Conservation (phyloP, 1,140 invertebrate genomes). For the Drosophila ambigua region DNA sequence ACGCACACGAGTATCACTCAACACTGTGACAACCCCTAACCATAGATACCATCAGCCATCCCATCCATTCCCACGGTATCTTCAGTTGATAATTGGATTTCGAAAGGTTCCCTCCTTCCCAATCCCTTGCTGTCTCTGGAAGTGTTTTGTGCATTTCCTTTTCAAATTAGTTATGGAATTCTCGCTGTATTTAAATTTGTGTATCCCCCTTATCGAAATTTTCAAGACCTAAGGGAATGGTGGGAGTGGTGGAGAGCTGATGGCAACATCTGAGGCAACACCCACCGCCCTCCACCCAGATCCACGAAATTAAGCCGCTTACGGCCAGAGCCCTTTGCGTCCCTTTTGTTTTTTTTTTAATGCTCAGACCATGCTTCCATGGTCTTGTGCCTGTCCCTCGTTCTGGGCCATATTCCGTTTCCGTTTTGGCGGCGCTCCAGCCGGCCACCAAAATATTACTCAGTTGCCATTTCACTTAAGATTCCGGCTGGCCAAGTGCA, state of each 20-base stretch:
- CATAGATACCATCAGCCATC: slow-evolving; percentile 17
- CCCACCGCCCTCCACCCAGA: neutral
- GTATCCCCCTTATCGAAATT: slow-evolving; percentile 43
- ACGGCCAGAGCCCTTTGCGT: slow-evolving; percentile 50
- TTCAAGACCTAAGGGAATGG: slow-evolving; percentile 6
- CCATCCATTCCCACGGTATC: slow-evolving; percentile 30
- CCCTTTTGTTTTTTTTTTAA: slow-evolving; percentile 58
- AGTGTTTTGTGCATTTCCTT: slow-evolving; percentile 43
- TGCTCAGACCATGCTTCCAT: slow-evolving; percentile 33
- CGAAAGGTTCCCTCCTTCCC: slow-evolving; percentile 21
- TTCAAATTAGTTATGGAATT: slow-evolving; percentile 67
- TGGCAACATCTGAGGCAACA: too few species aligned
- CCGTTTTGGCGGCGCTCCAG: slow-evolving; percentile 15
- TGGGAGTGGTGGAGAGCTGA: neutral
- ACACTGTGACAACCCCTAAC: neutral
- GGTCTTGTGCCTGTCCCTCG: neutral
- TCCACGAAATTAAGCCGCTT: slow-evolving; percentile 71
- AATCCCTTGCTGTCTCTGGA: slow-evolving; percentile 1
- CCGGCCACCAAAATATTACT: slow-evolving; percentile 52
- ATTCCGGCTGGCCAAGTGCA: slow-evolving; percentile 72
- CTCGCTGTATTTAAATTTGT: slow-evolving; percentile 50
- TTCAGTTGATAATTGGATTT: slow-evolving; percentile 61
- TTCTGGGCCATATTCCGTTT: neutral
- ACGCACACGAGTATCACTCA: slow-evolving; percentile 10
- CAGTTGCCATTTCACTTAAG: slow-evolving; percentile 78